Percentiles rank a stretch among this genome's conserved stretches.
phyloP scores from a whole-genome alignment of 2,888 invertebrate genomes.

The Druceiella hillmani region DNA sequence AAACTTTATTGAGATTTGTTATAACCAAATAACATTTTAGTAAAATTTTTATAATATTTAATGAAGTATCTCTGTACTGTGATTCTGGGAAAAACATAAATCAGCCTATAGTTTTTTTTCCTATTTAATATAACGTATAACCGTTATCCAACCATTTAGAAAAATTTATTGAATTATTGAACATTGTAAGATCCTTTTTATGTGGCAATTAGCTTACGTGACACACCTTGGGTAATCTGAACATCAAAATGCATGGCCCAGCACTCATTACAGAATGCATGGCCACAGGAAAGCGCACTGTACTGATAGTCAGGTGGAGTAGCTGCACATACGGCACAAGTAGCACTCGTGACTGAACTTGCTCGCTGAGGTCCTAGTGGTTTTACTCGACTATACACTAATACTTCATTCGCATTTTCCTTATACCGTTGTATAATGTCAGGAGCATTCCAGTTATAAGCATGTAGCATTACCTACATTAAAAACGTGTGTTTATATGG shows the following conservation, averaged over 20 bases:
- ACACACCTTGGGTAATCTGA: slow-evolving; percentile 84
- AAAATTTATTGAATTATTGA: too few relatives aligned
- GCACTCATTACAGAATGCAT: slow-evolving; percentile 93
- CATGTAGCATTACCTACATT: slow-evolving; percentile 75
- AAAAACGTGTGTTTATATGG: too few relatives aligned
- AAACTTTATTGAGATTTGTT: too few relatives aligned
- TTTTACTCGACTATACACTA: slow-evolving; percentile 48
- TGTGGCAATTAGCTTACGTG: too few relatives aligned
- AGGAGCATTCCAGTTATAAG: slow-evolving; percentile 84
- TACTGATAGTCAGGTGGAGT: slow-evolving; percentile 64
- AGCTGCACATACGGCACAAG: slow-evolving; percentile 77
- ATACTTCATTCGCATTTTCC: slow-evolving; percentile 65
- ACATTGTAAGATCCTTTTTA: too few relatives aligned
- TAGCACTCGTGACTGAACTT: slow-evolving; percentile 33
- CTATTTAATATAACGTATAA: too few relatives aligned
- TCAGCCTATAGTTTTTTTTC: too few relatives aligned
- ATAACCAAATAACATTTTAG: too few relatives aligned
- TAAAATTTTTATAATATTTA: too few relatives aligned
- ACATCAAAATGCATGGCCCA: slow-evolving; percentile 97
- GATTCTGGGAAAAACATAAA: too few relatives aligned
- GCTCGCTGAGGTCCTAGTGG: slow-evolving; percentile 31
- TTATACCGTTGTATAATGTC: slow-evolving; percentile 78
- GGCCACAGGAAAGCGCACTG: slow-evolving; percentile 80
- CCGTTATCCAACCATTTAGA: too few relatives aligned
- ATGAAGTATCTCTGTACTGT: too few relatives aligned